These are phyloP conservation scores for Thunnus maccoyii DNA, from an alignment of 2,113 vertebrate genomes.

Conservation along the genomic window DNA sequence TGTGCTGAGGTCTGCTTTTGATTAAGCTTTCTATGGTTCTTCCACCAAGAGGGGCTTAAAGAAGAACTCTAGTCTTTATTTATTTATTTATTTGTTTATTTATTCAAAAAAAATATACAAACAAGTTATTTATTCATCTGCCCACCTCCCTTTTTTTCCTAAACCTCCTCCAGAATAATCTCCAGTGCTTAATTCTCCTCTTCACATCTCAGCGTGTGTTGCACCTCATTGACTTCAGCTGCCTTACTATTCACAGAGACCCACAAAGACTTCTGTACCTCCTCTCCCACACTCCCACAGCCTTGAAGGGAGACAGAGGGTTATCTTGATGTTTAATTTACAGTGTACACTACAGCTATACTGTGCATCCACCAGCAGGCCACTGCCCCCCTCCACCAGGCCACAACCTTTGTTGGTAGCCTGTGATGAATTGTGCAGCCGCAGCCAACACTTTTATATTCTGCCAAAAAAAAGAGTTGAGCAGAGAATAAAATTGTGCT, in stretches of 20 bases:
- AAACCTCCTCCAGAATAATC: conserved; percentile 26
- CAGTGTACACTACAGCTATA: conserved; percentile 30
- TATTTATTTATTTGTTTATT: too few species aligned
- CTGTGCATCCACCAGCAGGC: conserved; percentile 32
- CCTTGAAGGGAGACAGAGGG: conserved; percentile 36
- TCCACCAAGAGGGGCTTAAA: conserved; percentile 38
- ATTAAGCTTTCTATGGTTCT: conserved; percentile 39
- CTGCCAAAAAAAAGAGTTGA: conserved; percentile 43
- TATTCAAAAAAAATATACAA: conserved; percentile 35
- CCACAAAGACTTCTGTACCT: conserved; percentile 23
- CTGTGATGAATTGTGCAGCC: conserved; percentile 53
- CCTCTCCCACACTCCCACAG: conserved; percentile 34
- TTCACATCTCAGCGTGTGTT: conserved; percentile 65
- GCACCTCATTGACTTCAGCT: conserved; percentile 51
- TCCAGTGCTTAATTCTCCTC: conserved; percentile 56
- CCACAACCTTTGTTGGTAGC: conserved; percentile 29
- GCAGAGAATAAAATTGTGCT: conserved; percentile 46
- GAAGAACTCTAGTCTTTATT: conserved; percentile 45
- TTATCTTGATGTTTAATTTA: conserved; percentile 66
- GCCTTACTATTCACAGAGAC: conserved; percentile 34
- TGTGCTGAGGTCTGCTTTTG: conserved; percentile 51
- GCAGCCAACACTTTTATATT: conserved; percentile 34
- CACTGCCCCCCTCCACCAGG: conserved; percentile 22
- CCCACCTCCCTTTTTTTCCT: neutral
- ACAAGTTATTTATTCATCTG: conserved; percentile 54